phyloP scores from a whole-genome alignment of 2,113 vertebrate species.

The Acrocephalus arundinaceus region DNA sequence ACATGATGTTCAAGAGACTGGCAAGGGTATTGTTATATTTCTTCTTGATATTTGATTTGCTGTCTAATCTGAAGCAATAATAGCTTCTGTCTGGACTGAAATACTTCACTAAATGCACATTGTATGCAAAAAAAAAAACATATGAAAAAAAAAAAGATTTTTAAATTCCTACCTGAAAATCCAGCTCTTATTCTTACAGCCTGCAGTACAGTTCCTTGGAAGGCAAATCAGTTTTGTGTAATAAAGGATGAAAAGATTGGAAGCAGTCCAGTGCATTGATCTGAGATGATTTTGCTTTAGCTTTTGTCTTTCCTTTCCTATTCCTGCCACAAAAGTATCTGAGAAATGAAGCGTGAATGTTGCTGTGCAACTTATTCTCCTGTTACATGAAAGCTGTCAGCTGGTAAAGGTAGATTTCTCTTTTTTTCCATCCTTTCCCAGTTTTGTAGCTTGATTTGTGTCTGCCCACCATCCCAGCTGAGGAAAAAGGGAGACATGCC shows the following conservation, averaged over 20 bases:
- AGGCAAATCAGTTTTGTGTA: not conserved
- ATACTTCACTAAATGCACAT: not conserved
- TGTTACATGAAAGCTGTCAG: not conserved
- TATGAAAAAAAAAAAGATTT: not conserved
- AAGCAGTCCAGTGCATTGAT: constrained; percentile 36
- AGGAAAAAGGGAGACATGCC: not conserved
- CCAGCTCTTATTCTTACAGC: not conserved
- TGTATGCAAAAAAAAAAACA: not conserved
- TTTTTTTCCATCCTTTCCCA: not conserved
- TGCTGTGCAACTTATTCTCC: not conserved
- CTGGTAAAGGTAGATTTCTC: not conserved
- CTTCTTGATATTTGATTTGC: not conserved
- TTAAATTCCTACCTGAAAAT: not conserved
- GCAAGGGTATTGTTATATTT: not conserved
- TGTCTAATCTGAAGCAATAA: constrained; percentile 29
- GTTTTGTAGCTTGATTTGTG: not conserved
- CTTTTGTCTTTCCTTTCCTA: constrained; percentile 17
- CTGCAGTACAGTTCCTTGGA: not conserved
- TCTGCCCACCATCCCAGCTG: not conserved
- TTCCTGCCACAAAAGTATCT: constrained; percentile 3
- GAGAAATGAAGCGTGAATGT: not conserved
- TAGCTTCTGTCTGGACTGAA: not conserved
- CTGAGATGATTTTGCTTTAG: constrained; percentile 45
- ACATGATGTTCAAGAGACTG: not conserved
- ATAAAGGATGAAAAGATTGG: not conserved